These are phyloP conservation scores for Macroramphosus scolopax DNA, from an alignment of 2,797 vertebrate genomes.

Conservation along the genomic window DNA sequence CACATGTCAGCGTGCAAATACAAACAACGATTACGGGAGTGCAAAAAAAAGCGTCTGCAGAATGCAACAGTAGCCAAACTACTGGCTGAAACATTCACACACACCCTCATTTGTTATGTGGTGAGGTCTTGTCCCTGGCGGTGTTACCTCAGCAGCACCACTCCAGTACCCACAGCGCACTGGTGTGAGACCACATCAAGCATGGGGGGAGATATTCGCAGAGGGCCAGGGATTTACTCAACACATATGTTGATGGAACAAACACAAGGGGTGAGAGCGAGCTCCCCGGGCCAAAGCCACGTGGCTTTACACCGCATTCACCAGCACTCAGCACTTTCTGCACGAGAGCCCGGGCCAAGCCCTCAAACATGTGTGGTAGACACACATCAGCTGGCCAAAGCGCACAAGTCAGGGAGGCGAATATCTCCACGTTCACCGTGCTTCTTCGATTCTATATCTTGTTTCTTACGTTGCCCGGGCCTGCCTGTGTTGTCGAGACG, in stretches of 20 bases:
- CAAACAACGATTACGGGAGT: too few species aligned
- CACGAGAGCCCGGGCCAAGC: constrained; percentile 27
- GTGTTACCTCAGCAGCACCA: constrained; percentile 57
- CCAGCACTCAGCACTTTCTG: constrained; percentile 69
- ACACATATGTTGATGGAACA: constrained; percentile 69
- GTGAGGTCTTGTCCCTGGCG: constrained; percentile 54
- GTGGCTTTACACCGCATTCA: constrained; percentile 65
- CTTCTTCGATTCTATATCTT: too few species aligned
- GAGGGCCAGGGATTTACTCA: constrained; percentile 61
- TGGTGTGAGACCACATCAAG: constrained; percentile 68
- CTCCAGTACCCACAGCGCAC: constrained; percentile 54
- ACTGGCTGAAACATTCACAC: constrained; percentile 28
- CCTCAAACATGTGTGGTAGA: constrained; percentile 43
- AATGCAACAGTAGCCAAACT: constrained; percentile 46
- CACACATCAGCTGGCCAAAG: constrained; percentile 36
- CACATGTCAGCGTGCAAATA: constrained; percentile 8
- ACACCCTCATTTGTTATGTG: constrained; percentile 59
- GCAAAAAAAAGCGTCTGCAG: too few species aligned
- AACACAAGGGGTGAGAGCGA: constrained; percentile 49
- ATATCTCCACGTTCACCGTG: too few species aligned
- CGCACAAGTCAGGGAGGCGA: constrained; percentile 13
- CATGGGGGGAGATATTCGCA: constrained; percentile 22
- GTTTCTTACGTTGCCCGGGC: too few species aligned
- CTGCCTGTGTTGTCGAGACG: too few species aligned
- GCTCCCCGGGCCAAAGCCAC: constrained; percentile 58